Evolutionary conservation across 2,113 vertebrate species (phyloP).

Genomic region (Suncus etruscus): DNA sequence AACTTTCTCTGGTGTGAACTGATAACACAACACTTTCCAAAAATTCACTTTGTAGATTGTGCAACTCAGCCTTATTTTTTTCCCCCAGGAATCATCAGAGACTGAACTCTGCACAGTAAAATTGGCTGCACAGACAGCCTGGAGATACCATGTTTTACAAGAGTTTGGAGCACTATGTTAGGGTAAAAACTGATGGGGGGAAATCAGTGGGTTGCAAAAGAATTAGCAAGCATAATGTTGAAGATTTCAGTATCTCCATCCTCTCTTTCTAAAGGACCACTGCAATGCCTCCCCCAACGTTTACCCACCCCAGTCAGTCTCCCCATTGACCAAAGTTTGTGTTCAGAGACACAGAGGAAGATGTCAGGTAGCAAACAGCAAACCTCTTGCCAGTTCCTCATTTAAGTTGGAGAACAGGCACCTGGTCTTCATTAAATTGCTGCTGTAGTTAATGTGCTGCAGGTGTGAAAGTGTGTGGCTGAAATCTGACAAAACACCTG

Average conservation of each 20-base stretch:
- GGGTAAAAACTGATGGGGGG: neutral
- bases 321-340: neutral
- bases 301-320: neutral
- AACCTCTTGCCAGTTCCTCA: constrained; percentile 83
- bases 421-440: constrained; percentile 93
- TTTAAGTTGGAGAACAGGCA: constrained; percentile 87
- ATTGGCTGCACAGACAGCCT: neutral
- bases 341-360: constrained; percentile 24
- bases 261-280: neutral
- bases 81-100: neutral
- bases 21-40: constrained; percentile 58
- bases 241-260: neutral
- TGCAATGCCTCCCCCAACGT: neutral
- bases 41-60: constrained; percentile 50
- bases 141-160: neutral
- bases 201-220: neutral
- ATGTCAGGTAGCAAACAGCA: constrained; percentile 75
- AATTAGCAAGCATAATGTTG: neutral
- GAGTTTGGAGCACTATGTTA: neutral
- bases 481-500: constrained; percentile 89
- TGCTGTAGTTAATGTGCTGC: constrained; percentile 90
- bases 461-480: constrained; percentile 90
- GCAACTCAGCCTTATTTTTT: constrained; percentile 43
- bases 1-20: constrained; percentile 67
- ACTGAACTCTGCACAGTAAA: neutral